phyloP scores from a whole-genome alignment of 1,140 invertebrate genomes.

The Leptinotarsa undecemlineata region DNA sequence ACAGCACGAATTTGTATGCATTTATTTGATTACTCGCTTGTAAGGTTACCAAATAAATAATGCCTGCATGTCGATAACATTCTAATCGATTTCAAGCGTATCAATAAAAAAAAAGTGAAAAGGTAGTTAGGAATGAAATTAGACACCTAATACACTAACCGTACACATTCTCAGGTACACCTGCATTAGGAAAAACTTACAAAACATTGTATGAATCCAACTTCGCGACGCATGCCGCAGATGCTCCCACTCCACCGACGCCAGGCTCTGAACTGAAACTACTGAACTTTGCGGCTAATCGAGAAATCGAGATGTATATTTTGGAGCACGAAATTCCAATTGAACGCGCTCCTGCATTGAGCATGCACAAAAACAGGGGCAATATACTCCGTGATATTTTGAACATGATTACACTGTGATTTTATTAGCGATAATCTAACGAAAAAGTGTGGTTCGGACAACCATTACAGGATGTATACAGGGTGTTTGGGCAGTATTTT shows the following conservation, averaged over 20 bases:
- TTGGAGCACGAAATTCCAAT: too few species aligned
- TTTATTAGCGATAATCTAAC: too few species aligned
- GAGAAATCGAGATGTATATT: not conserved
- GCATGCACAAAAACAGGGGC: too few species aligned
- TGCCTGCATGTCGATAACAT: not conserved
- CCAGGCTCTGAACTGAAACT: not conserved
- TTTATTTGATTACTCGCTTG: not conserved
- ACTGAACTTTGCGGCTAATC: not conserved
- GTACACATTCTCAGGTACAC: not conserved
- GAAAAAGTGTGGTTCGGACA: too few species aligned
- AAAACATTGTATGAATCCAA: slow-evolving; percentile 16
- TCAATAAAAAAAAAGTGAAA: not conserved
- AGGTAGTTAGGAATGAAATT: not conserved
- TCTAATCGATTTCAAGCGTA: not conserved
- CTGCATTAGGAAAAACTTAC: slow-evolving; percentile 19
- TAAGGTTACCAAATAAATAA: not conserved
- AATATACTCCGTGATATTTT: too few species aligned
- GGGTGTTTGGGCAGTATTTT: too few species aligned
- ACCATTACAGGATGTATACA: too few species aligned
- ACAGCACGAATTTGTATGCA: not conserved
- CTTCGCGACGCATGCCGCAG: slow-evolving; percentile 1
- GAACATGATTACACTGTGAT: too few species aligned
- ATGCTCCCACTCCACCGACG: slow-evolving; percentile 6
- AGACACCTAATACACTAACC: not conserved
- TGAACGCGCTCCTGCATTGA: too few species aligned